phyloP scores from a whole-genome alignment of 1,140 invertebrate genomes.

The Micrasema longulum region DNA sequence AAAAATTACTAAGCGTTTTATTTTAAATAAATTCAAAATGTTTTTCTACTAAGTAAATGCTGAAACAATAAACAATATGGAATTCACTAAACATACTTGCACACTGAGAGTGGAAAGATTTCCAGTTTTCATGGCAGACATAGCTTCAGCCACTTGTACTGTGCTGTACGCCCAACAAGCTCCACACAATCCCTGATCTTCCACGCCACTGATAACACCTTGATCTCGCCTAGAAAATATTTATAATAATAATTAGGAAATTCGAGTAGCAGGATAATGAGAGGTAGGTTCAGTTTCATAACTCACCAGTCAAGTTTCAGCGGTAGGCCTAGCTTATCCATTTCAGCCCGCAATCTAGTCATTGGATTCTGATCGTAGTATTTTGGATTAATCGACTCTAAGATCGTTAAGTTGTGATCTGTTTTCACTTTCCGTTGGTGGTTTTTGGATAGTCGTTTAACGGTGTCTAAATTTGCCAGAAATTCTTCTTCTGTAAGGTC shows the following conservation, averaged over 20 bases:
- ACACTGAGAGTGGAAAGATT: conserved; percentile 76
- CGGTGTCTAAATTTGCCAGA: conserved; percentile 30
- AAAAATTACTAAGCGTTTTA: too few relatives aligned
- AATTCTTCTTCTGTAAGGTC: conserved; percentile 83
- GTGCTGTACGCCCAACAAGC: conserved; percentile 91
- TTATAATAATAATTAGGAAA: too few relatives aligned
- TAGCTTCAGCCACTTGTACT: conserved; percentile 81
- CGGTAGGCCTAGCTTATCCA: conserved; percentile 55
- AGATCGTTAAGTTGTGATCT: not conserved
- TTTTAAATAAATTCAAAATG: too few relatives aligned
- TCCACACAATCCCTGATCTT: conserved; percentile 83
- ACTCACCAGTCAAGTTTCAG: conserved; percentile 64
- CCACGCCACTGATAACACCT: conserved; percentile 76
- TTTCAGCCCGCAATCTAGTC: conserved; percentile 46
- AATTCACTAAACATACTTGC: conserved; percentile 69
- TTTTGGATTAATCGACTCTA: not conserved
- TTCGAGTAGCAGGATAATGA: too few relatives aligned
- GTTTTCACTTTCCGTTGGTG: conserved; percentile 50
- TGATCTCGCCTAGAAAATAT: conserved; percentile 74
- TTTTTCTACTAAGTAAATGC: too few relatives aligned
- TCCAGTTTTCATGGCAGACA: conserved; percentile 77
- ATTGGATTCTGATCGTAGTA: not conserved
- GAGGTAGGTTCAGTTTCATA: too few relatives aligned
- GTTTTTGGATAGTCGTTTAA: conserved; percentile 11
- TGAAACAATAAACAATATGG: too few relatives aligned